Percentiles rank a stretch among this genome's conserved stretches.
These are phyloP conservation scores for Diuraphis noxia DNA, from an alignment of 1,140 invertebrate species.

Conservation along the genomic window DNA sequence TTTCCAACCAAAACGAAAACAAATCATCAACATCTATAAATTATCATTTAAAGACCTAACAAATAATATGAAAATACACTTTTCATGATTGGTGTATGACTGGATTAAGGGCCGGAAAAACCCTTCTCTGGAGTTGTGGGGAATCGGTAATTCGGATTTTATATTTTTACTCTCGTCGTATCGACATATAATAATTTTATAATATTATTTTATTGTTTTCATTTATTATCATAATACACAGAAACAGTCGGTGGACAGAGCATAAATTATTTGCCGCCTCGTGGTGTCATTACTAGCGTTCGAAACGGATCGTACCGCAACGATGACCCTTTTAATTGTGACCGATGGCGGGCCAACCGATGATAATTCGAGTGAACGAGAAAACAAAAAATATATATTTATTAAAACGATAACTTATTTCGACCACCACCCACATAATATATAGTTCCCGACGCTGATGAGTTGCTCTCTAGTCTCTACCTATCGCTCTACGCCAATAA, in stretches of 20 bases:
- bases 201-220: neutral
- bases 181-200: neutral
- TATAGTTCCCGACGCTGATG: neutral
- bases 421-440: neutral
- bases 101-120: neutral
- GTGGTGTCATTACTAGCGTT: neutral
- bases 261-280: neutral
- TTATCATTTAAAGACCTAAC: neutral
- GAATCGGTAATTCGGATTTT: neutral
- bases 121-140: neutral
- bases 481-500: neutral
- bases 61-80: neutral
- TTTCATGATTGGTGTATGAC: neutral
- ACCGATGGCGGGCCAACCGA: neutral
- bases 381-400: neutral
- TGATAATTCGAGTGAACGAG: neutral
- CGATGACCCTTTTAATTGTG: slow-evolving; percentile 4
- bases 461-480: neutral
- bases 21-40: neutral
- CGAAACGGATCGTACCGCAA: neutral
- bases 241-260: neutral
- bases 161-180: neutral
- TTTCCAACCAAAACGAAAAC: neutral
- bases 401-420: neutral
- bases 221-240: neutral